A percentile compares a stretch with the other conserved stretches of the same genome.
These are phyloP conservation scores for Polyommatus iphigenia DNA, from an alignment of 2,888 invertebrate species.

Conservation along the genomic window DNA sequence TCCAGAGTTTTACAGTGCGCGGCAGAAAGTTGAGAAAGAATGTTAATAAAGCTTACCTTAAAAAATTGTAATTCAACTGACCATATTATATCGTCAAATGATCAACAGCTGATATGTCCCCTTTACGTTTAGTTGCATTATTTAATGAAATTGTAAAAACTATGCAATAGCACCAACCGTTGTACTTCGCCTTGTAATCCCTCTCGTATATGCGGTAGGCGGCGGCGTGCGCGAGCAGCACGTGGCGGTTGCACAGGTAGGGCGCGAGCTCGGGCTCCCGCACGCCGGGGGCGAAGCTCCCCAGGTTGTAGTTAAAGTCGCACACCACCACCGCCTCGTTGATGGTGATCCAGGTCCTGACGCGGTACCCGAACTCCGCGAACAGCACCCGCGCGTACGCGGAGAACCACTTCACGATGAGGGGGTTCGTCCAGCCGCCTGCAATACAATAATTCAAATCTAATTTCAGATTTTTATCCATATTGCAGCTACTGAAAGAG, in stretches of 20 bases:
- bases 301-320: constrained; percentile 40
- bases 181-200: constrained; percentile 35
- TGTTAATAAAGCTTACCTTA: no score
- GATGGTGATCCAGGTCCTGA: constrained; percentile 85
- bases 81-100: no score
- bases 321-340: constrained; percentile 82
- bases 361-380: constrained; percentile 79
- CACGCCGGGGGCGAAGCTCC: constrained; percentile 59
- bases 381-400: constrained; percentile 81
- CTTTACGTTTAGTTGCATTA: no score
- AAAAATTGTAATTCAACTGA: no score
- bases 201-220: constrained; percentile 81
- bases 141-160: no score
- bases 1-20: no score
- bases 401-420: constrained; percentile 80
- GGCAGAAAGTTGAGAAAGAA: no score
- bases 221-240: constrained; percentile 84
- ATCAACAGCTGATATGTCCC: no score
- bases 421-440: constrained; percentile 84
- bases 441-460: constrained; percentile 16
- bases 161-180: neutral
- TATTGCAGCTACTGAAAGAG: no score
- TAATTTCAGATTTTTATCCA: neutral
- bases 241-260: constrained; percentile 83
- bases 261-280: constrained; percentile 53